Evolutionary conservation across 2,888 invertebrate genomes (phyloP).

Genomic region (Drosophila ezoana): DNA sequence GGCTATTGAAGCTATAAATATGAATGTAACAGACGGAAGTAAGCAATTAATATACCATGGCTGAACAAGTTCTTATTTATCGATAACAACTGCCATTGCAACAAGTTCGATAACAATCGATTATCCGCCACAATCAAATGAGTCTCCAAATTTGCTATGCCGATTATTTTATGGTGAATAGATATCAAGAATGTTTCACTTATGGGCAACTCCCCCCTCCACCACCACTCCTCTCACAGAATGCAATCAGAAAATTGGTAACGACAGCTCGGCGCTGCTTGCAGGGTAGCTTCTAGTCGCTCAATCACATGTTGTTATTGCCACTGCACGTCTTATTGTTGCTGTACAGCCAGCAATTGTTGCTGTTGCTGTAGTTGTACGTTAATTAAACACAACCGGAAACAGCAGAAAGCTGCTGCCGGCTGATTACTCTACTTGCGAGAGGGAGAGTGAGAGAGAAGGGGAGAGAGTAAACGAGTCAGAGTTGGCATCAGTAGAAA

Average conservation of each 20-base stretch:
- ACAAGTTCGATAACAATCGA: no score
- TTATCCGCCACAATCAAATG: no score
- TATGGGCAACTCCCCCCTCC: no score
- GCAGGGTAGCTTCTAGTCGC: no score
- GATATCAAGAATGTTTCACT: no score
- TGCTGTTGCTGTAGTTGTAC: slow-evolving; percentile 21
- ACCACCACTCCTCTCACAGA: no score
- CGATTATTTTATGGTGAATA: no score
- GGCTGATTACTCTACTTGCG: slow-evolving; percentile 47
- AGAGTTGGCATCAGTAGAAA: slow-evolving; percentile 1
- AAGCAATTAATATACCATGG: background rate
- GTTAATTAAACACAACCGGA: slow-evolving; percentile 62
- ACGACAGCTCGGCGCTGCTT: no score
- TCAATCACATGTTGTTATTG: slow-evolving; percentile 1
- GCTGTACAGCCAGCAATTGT: slow-evolving; percentile 8
- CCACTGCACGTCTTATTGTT: slow-evolving; percentile 32
- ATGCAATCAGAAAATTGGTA: no score
- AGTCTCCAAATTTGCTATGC: no score
- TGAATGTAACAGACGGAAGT: background rate
- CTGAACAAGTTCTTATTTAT: no score
- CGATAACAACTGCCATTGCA: no score
- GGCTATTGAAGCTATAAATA: background rate
- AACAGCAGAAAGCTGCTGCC: slow-evolving; percentile 40
- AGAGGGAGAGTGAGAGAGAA: background rate
- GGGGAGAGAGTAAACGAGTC: background rate